Base-by-base conservation (phyloP, 2,797 vertebrate genomes). In the Thamnophis elegans region DNA sequence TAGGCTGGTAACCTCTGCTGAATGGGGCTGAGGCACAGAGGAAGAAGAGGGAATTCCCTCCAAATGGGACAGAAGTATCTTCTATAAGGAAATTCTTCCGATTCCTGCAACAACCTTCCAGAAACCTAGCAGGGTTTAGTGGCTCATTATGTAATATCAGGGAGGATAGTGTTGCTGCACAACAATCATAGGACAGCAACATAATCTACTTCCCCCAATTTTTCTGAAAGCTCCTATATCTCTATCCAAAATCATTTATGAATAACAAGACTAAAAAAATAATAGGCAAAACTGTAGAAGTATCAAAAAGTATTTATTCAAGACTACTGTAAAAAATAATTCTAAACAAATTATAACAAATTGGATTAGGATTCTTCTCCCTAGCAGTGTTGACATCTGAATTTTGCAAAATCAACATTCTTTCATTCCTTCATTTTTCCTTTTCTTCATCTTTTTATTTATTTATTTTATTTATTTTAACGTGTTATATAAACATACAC, bases 291-390 rank as follows among this genome's bases (percentile, higher is more conserved):
- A 9, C 89, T 94, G 93, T 7, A 26, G 93, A 94, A 96, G 94
- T 92, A 95, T 95, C 96, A 94, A 94, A 54, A 62, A 92, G 54
- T 91, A 95, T 95, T 96, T 95, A 94, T 93, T 94, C 10, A 93
- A 96, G 89, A 95, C 12, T 32, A 53, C 90, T 87, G 90, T 88
- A 0, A 95, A 96, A 96, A 51, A 86, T 94, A 89, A 92, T 92
- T 97, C 96, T 97, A 97, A 97, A 96, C 96, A 95, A 68, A 91
- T 94, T 96, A 94, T 91, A 93, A 92, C 90, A 93, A 93, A 96
- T 92, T 88, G 86, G 56, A 93, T 97, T 96, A 96, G 94, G 62
- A n/a, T 65, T 13, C 26, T 42, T 90, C 26, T 73, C 13, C 91
- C 94, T 96, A 96, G 95, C 94, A 96, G 95, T 94, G 89, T 96